Base-by-base conservation (phyloP, 2,888 invertebrate genomes). In the Euphydryas editha region DNA sequence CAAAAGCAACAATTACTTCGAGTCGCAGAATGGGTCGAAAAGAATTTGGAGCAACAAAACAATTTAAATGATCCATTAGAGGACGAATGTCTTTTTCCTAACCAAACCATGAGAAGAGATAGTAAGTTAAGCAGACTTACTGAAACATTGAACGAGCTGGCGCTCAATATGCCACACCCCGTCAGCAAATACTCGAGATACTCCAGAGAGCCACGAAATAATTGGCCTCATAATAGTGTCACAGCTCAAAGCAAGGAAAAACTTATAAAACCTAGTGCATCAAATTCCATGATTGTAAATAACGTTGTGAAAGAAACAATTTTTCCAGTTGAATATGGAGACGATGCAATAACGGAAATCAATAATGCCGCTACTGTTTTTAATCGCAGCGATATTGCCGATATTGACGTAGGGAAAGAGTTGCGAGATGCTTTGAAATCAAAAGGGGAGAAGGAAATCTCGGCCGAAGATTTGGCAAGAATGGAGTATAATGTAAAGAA, bases 401-500 rank as follows among this genome's bases (percentile, higher is more conserved):
- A 57, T 60, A 78, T 81, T 1, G 81, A 78, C 21, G 78, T 81
- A 2, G 80, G 76, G 13, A 86, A 84, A 69, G 82, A 83, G 62
- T 75, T 86, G 58, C 84, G 86, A 57, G 78, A 77, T 11, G 82
- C 81, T 3, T 77, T 87, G 44, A 83, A 85, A 68, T 79, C 80
- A 5, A 88, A 87, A 70, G 80, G 81, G 15, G 86, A 88, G 57
- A 90, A 87, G 71, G 86, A 89, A 62, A 89, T 92, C 68, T 85
- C 92, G 20, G 87, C 93, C 10, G 94, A 94, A 73, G 94, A 95
- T 81, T 93, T 95, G 75, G 95, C 95, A 20, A 94, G 95, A 80
- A 96, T 96, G 95, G 96, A 96, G 80, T 95, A 95, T 78, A 95
- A 96, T 81, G 96, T 96, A n/a, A 95, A 95, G 84, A 94, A 95